Evolutionary conservation across 2,113 vertebrate species (phyloP), one percentile per base, ranked within the genome.

Genomic region (Plestiodon gilberti): DNA sequence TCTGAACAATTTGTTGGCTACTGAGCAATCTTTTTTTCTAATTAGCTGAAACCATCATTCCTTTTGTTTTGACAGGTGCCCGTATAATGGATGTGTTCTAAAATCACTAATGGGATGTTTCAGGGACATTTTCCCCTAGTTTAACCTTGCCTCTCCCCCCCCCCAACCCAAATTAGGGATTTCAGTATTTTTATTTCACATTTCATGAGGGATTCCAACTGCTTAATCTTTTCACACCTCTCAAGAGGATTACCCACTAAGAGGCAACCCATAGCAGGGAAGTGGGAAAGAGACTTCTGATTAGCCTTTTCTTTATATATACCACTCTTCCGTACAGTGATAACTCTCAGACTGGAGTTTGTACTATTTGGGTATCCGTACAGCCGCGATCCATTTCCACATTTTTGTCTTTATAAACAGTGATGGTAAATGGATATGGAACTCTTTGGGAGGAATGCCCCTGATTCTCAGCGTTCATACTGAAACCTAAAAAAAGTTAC

Each of bases 181-280:
- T 95, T 89, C 43, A 65, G 84, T 96, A 94, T 96, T 97, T 97
- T 95, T 82, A 89, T 96, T 96, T 95, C 89, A 92, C 94, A 95
- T 95, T 96, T 94, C 77, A 85, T 43, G n/a, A 15, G 90, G 89
- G 91, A 91, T 94, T 93, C 93, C 89, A 93, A 92, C 89, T 89
- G 92, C 90, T 92, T 94, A 95, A 95, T 95, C 95, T 96, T 85
- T 95, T 96, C 95, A 95, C 95, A 96, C 93, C 90, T 96, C 79
- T 89, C 83, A 81, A 90, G 78, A 93, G 92, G 90, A 90, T 93
- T 92, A 95, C 85, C 84, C 95, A 94, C 85, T 86, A 88, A 78
- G 89, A 94, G 93, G 91, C 88, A 94, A 94, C 90, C 92, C 65
- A 88, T 59, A 89, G 89, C 89, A 57, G 40, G 33, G 40, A 65